Conservation (phyloP, 2,888 invertebrate species). For the Odontothrips loti region DNA sequence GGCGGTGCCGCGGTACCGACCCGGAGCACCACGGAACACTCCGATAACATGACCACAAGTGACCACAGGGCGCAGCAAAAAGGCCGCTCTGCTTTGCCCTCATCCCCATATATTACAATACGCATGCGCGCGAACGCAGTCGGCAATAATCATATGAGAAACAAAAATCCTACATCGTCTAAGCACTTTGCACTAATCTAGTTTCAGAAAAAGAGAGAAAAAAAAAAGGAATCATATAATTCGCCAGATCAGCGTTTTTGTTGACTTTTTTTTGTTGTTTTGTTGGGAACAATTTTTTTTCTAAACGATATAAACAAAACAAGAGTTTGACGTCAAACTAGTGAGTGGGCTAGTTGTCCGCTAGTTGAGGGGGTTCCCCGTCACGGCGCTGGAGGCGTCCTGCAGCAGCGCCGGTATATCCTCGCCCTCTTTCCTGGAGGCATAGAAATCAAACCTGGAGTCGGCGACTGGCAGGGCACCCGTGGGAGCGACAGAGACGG, state of each 20-base stretch:
- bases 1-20: no score
- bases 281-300: not conserved
- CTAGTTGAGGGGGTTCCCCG: conserved; percentile 6
- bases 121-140: no score
- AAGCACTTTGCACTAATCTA: no score
- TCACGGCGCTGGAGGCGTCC: not conserved
- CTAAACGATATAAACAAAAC: not conserved
- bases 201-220: not conserved
- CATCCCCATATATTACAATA: no score
- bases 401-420: not conserved
- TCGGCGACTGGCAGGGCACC: no score
- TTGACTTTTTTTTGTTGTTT: not conserved
- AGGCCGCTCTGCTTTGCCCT: no score
- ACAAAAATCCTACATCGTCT: no score
- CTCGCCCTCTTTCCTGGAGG: not conserved
- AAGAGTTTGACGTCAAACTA: not conserved
- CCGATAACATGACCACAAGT: no score
- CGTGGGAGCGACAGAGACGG: no score
- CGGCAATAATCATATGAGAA: no score
- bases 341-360: not conserved
- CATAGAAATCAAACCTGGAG: not conserved
- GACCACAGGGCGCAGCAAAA: no score
- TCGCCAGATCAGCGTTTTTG: conserved; percentile 26
- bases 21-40: no score
- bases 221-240: not conserved